Conservation (phyloP, 2,888 invertebrate genomes). For the Sesia apiformis region DNA sequence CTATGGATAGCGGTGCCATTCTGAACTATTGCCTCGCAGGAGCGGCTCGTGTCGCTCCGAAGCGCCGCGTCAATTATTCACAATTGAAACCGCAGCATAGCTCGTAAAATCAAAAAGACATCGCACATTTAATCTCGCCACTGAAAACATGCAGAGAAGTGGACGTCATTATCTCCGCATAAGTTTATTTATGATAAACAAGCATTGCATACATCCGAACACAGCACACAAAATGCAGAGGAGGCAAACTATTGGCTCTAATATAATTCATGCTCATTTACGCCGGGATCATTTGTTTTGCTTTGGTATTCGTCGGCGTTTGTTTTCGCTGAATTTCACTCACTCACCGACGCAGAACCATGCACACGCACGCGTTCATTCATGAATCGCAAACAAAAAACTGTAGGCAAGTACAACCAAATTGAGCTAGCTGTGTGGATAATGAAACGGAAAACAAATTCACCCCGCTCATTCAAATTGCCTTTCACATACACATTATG, state of each 20-base stretch:
- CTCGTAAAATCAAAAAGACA: constrained; percentile 67
- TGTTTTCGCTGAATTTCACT: constrained; percentile 69
- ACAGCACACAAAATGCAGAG: constrained; percentile 62
- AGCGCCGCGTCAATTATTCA: constrained; percentile 26
- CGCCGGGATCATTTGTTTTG: constrained; percentile 26
- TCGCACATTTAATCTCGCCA: constrained; percentile 59
- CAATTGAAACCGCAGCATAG: constrained; percentile 47
- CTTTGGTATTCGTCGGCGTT: constrained; percentile 25
- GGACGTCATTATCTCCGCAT: constrained; percentile 35
- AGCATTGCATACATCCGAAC: constrained; percentile 36
- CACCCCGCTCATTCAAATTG: background rate
- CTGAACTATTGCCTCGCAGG: constrained; percentile 24
- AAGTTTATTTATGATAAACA: constrained; percentile 27
- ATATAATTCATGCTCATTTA: constrained; percentile 47
- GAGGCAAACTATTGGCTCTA: constrained; percentile 54
- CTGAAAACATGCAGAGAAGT: constrained; percentile 61
- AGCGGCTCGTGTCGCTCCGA: constrained; percentile 23
- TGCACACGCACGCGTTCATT: constrained; percentile 28
- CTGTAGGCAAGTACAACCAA: constrained; percentile 61
- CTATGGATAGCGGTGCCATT: constrained; percentile 62
- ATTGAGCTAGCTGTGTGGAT: constrained; percentile 29
- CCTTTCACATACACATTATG: background rate
- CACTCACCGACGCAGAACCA: constrained; percentile 41
- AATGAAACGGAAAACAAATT: background rate
- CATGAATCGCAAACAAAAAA: constrained; percentile 49